Conservation (phyloP, 2,888 invertebrate genomes). For the Podabrus alpinus region DNA sequence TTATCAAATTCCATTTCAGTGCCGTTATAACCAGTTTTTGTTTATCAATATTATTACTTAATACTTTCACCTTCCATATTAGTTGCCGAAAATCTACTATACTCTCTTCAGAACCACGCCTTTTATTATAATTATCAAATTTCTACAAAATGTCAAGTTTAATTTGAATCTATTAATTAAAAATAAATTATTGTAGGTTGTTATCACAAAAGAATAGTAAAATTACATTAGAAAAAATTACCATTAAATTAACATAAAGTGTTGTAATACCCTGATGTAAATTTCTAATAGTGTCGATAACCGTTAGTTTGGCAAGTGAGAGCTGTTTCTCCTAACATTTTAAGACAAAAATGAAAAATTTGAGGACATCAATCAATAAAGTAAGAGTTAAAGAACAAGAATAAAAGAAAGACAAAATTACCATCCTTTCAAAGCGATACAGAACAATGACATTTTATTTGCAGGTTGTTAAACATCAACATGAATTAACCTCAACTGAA, state of each 20-base stretch:
- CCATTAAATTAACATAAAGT: neutral
- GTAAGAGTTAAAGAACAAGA: neutral
- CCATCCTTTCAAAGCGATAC: neutral
- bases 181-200: neutral
- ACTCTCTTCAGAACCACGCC: neutral
- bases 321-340: neutral
- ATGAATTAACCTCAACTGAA: neutral
- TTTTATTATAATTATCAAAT: neutral
- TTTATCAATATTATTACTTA: constrained; percentile 2
- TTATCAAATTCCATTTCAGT: neutral
- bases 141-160: neutral
- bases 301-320: neutral
- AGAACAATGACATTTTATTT: neutral
- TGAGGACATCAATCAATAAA: neutral
- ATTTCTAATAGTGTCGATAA: neutral
- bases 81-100: neutral
- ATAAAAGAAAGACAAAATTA: too few relatives aligned
- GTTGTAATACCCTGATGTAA: neutral
- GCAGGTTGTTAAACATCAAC: neutral
- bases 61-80: neutral
- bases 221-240: neutral
- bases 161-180: neutral
- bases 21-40: neutral
- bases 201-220: neutral
- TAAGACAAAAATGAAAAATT: neutral